phyloP scores from a whole-genome alignment of 1,140 invertebrate species.

The Drosophila bocki region DNA sequence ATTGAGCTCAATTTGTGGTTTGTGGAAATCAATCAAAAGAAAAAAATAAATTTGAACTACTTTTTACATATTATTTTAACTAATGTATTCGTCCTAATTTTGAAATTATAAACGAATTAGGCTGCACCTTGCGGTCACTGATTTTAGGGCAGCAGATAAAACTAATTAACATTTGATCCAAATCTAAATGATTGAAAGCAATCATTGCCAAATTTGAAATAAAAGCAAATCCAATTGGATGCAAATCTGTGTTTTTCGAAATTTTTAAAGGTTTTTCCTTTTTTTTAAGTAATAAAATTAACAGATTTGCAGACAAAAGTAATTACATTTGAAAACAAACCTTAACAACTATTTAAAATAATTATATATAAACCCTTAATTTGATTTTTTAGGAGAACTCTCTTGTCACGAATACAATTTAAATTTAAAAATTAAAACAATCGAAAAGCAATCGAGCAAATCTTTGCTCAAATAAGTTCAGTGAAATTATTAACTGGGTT shows the following conservation, averaged over 20 bases:
- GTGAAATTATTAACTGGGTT: no score
- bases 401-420: background rate
- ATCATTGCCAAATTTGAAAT: conserved; percentile 2
- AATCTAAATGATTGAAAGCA: conserved; percentile 6
- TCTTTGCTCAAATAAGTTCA: no score
- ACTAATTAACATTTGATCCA: background rate
- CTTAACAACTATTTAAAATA: background rate
- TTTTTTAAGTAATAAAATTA: background rate
- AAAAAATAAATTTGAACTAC: background rate
- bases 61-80: background rate
- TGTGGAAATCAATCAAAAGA: background rate
- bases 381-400: background rate
- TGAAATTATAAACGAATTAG: background rate
- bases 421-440: no score
- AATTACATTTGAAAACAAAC: background rate
- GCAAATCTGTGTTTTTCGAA: background rate
- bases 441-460: no score
- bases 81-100: background rate
- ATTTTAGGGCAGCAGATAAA: conserved; percentile 11
- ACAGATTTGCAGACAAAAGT: background rate
- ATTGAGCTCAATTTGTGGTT: background rate
- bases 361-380: background rate
- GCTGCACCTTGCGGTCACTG: background rate
- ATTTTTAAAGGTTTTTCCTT: background rate
- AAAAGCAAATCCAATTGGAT: conserved; percentile 4